These are phyloP conservation scores for Meteorus cinctellus DNA, from an alignment of 2,888 invertebrate genomes.

Conservation along the genomic window DNA sequence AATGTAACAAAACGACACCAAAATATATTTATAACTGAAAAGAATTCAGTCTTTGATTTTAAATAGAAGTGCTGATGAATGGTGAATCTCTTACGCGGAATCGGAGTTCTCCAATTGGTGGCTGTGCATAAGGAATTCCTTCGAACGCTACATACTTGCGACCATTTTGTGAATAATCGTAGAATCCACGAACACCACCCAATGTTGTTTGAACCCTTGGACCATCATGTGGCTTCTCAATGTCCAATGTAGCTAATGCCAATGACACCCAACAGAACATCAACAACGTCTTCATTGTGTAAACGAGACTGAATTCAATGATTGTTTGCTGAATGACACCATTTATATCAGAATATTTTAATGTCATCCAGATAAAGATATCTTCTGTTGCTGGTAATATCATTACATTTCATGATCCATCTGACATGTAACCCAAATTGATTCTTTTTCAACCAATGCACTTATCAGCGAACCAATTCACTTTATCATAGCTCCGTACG, in stretches of 20 bases:
- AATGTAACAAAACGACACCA: constrained; percentile 29
- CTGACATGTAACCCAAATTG: not conserved
- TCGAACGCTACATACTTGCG: constrained; percentile 62
- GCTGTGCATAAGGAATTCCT: constrained; percentile 65
- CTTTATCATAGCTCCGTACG: not conserved
- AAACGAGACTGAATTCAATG: not conserved
- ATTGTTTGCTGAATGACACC: not conserved
- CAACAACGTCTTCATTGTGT: not conserved
- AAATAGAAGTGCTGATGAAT: not conserved
- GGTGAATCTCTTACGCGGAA: constrained; percentile 58
- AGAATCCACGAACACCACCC: constrained; percentile 60
- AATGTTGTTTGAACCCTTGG: constrained; percentile 59
- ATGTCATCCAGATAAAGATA: not conserved
- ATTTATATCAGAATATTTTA: constrained; percentile 3
- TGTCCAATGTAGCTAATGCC: constrained; percentile 46
- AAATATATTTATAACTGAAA: not conserved
- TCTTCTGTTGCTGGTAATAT: not conserved
- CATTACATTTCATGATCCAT: not conserved
- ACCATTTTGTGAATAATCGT: constrained; percentile 60
- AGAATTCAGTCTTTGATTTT: not conserved
- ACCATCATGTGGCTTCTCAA: constrained; percentile 35
- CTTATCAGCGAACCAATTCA: not conserved
- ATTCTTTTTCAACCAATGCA: not conserved
- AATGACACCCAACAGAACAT: constrained; percentile 47
- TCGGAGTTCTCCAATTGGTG: constrained; percentile 62